These are phyloP conservation scores for Ondatra zibethicus DNA, from an alignment of 2,113 vertebrate species.

Conservation along the genomic window DNA sequence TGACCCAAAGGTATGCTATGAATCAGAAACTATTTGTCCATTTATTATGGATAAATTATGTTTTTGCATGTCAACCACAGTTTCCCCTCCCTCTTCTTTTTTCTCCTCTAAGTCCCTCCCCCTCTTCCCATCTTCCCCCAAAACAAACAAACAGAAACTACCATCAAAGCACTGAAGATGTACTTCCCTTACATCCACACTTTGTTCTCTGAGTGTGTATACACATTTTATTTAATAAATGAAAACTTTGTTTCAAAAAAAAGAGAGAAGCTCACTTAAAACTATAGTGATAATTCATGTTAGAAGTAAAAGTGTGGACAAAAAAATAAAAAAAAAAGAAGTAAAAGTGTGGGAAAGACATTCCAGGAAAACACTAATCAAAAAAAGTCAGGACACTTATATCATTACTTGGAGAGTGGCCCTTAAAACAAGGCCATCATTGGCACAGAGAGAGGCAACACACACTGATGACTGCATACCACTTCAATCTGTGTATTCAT, in stretches of 20 bases:
- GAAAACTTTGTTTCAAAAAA: neutral
- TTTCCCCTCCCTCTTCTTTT: too few relatives aligned
- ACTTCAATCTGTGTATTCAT: neutral
- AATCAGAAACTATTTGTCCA: neutral
- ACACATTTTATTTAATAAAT: neutral
- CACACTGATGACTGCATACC: neutral
- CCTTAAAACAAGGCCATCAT: neutral
- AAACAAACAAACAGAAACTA: neutral
- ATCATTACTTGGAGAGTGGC: neutral
- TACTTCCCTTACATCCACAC: neutral
- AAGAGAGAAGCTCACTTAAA: neutral
- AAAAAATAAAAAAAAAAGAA: too few relatives aligned
- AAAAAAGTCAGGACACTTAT: neutral
- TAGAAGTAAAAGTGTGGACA: neutral
- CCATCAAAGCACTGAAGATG: neutral
- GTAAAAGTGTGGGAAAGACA: too few relatives aligned
- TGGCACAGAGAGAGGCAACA: neutral
- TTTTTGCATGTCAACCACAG: too few relatives aligned
- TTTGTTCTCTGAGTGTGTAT: neutral
- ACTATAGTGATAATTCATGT: neutral
- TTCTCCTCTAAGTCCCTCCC: too few relatives aligned
- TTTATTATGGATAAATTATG: too few relatives aligned
- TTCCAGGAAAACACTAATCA: neutral
- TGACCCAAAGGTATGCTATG: neutral
- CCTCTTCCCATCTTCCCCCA: too few relatives aligned